Evolutionary conservation across 2,113 vertebrate genomes (phyloP), one percentile per base, ranked within the genome.

Genomic region (Nesoenas mayeri): DNA sequence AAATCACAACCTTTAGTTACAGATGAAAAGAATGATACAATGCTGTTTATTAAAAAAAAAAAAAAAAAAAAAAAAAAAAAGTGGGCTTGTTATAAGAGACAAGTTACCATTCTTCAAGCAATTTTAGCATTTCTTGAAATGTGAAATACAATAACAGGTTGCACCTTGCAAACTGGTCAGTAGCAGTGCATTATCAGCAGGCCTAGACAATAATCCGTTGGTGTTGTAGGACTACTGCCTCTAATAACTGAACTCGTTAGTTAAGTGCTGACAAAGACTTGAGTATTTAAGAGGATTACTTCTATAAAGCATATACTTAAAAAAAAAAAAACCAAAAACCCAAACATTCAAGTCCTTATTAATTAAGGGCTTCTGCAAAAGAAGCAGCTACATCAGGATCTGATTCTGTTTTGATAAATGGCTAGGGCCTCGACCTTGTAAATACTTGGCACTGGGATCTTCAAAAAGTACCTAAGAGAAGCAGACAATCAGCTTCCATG

Each of bases 221-320:
- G 93, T 95, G 79, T 95, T 96, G 91, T 93, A 97, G 79, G 88
- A 93, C 89, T 21, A 58, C 77, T 95, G 96, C 83, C 10, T 57
- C 98, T 98, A 98, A 98, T 98, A 98, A 98, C 96, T 84, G 79
- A 95, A 94, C 94, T 98, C 97, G 97, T 98, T 98, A 97, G 98
- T 95, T 97, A 97, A 97, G 98, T 98, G 95, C 97, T 98, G 98
- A 95, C 96, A 97, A 96, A 97, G 94, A 96, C 92, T 96, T 5
- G 85, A 96, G 93, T 97, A 96, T 97, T 98, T 97, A 98, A 98
- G 97, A 98, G 97, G 97, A 98, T 98, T 98, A 97, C 95, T 96
- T 92, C 92, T 96, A 97, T 97, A 98, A 97, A 97, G 92, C 91
- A 96, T 96, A 96, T 95, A 96, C 94, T 96, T 69, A 10, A 47